Evolutionary conservation across 1,140 invertebrate genomes (phyloP).

Genomic region (Uloborus diversus): DNA sequence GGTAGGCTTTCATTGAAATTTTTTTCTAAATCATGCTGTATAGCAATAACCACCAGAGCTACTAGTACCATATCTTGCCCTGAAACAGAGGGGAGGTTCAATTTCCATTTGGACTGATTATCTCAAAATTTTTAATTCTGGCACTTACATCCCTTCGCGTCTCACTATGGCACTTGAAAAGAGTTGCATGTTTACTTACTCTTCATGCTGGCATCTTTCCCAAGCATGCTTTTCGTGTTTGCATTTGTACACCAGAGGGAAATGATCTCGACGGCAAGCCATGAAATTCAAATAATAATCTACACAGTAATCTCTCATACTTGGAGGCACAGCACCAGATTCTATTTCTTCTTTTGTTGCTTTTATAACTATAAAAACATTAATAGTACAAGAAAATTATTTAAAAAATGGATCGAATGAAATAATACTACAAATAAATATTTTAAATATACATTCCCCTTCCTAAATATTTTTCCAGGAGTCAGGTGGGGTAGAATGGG

Average conservation of each 20-base stretch:
- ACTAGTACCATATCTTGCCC: no score
- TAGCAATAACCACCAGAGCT: no score
- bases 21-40: no score
- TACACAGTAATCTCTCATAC: constrained; percentile 20
- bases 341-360: constrained; percentile 35
- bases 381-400: not conserved
- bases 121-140: no score
- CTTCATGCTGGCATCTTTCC: constrained; percentile 17
- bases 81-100: no score
- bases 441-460: not conserved
- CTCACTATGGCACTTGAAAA: no score
- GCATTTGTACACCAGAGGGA: constrained; percentile 32
- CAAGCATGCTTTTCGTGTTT: constrained; percentile 15
- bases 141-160: no score
- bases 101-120: no score
- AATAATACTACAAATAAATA: not conserved
- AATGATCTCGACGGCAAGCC: constrained; percentile 10
- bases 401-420: not conserved
- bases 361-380: constrained; percentile 18
- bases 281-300: constrained; percentile 33
- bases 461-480: not conserved
- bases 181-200: constrained; percentile 33
- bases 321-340: constrained; percentile 24
- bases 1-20: no score
- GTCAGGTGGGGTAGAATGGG: no score